Evolutionary conservation across 1,140 invertebrate genomes (phyloP).

Genomic region (Trichonephila inaurata): DNA sequence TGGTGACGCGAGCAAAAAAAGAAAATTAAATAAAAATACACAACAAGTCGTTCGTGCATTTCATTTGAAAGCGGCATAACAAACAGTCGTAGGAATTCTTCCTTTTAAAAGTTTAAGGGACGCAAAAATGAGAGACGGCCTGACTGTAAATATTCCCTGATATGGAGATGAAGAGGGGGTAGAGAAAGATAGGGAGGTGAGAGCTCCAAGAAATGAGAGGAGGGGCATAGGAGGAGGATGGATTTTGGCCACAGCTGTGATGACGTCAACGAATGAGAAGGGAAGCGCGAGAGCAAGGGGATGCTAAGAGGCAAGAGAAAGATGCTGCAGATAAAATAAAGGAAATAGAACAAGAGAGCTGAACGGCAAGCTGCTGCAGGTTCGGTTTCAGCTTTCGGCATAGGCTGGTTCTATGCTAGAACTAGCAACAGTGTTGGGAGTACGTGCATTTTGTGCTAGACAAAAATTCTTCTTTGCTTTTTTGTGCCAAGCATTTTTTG

Average conservation of each 20-base stretch:
- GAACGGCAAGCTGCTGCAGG: constrained; percentile 57
- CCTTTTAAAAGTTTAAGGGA: constrained; percentile 63
- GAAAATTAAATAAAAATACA: background rate
- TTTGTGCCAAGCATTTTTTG: constrained; percentile 63
- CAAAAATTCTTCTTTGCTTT: constrained; percentile 69
- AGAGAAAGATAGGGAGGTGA: background rate
- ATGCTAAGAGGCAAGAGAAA: constrained; percentile 76
- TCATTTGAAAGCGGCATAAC: constrained; percentile 58
- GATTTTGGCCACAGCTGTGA: constrained; percentile 75
- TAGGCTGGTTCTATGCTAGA: background rate
- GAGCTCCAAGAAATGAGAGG: constrained; percentile 71
- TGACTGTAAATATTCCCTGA: constrained; percentile 71
- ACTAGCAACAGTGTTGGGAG: constrained; percentile 75
- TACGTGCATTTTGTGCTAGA: constrained; percentile 74
- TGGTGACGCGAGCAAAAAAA: background rate
- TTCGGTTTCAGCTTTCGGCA: constrained; percentile 71
- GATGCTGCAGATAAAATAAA: constrained; percentile 76
- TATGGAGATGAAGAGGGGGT: constrained; percentile 70
- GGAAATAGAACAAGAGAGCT: constrained; percentile 75
- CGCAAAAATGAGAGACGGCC: constrained; percentile 15
- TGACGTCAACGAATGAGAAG: constrained; percentile 76
- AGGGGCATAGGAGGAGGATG: constrained; percentile 46
- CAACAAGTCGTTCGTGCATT: constrained; percentile 40
- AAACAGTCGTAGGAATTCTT: constrained; percentile 38
- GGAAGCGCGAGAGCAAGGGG: constrained; percentile 66